Evolutionary conservation across 2,113 vertebrate genomes (phyloP).

Genomic region (Copsychus sechellarum): DNA sequence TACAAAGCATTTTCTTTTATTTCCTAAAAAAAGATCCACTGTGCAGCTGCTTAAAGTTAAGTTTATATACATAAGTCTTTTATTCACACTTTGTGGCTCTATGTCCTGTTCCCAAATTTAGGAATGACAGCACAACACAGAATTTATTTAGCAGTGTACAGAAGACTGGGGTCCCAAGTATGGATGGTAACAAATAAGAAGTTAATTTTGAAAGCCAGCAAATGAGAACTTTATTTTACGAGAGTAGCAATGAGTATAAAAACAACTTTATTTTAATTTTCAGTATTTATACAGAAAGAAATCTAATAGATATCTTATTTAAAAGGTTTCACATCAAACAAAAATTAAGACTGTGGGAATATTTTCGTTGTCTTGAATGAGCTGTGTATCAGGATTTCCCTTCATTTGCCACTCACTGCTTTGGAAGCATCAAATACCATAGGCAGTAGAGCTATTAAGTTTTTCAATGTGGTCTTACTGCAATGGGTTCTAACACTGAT

Average conservation of each 20-base stretch:
- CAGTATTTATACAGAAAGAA: neutral
- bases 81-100: neutral
- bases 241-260: neutral
- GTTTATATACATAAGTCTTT: neutral
- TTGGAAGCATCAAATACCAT: neutral
- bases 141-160: neutral
- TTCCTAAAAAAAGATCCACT: neutral
- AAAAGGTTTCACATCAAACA: neutral
- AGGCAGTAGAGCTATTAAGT: neutral
- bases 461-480: neutral
- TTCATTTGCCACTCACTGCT: neutral
- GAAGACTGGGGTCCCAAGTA: neutral
- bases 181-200: accelerated
- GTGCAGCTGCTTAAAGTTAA: neutral
- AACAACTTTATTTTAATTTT: neutral
- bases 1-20: neutral
- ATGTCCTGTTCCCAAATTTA: neutral
- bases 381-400: neutral
- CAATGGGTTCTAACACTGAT: neutral
- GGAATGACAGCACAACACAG: neutral
- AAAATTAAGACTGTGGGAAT: neutral
- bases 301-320: neutral
- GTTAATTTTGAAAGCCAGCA: neutral
- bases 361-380: neutral
- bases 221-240: neutral